These are phyloP conservation scores for Phragmatobia fuliginosa DNA, from an alignment of 2,888 invertebrate genomes.

Conservation along the genomic window DNA sequence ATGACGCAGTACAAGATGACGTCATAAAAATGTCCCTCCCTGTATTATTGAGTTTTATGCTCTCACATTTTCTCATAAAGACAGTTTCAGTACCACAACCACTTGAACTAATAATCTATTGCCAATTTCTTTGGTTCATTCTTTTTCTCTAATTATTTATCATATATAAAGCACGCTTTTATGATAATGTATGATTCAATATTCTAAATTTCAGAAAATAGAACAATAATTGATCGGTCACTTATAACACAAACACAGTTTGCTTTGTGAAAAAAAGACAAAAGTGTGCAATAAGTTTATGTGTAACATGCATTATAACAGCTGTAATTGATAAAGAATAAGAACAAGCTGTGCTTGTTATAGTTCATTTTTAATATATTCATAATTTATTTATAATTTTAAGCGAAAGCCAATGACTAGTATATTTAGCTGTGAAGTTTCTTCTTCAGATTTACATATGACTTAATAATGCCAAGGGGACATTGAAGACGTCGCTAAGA, in stretches of 20 bases:
- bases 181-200: no score
- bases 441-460: slow-evolving; percentile 36
- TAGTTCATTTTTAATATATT: background rate
- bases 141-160: background rate
- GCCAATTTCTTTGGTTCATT: background rate
- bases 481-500: slow-evolving; percentile 50
- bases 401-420: background rate
- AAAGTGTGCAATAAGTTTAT: background rate
- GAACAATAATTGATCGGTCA: background rate
- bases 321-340: no score
- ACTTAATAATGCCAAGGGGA: slow-evolving; percentile 43
- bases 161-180: no score
- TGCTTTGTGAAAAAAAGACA: background rate
- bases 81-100: slow-evolving; percentile 6
- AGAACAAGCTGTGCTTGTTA: background rate
- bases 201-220: background rate
- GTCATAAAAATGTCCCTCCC: slow-evolving; percentile 47
- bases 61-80: slow-evolving; percentile 4
- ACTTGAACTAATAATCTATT: background rate
- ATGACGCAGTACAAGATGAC: slow-evolving; percentile 41
- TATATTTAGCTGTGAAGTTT: background rate
- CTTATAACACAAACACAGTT: background rate
- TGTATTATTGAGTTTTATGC: slow-evolving; percentile 33
- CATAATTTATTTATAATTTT: background rate
- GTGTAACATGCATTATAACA: no score